Percentiles rank a stretch among this genome's conserved stretches.
phyloP scores from a whole-genome alignment of 2,797 vertebrate genomes.

The Pseudotriccus pelzelni region DNA sequence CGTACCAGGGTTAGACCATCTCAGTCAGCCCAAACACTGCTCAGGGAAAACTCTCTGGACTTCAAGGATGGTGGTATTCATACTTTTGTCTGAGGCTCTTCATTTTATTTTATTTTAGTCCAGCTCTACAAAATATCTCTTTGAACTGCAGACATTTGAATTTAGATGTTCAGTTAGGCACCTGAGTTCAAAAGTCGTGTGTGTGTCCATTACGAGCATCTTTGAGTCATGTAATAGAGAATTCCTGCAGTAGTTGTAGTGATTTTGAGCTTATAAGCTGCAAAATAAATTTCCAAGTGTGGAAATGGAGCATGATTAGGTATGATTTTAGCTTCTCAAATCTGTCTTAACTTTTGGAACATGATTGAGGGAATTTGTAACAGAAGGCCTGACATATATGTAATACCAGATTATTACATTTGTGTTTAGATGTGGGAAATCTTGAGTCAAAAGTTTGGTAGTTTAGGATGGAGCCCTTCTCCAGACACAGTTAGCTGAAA shows the following conservation, averaged over 20 bases:
- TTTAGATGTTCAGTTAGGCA: neutral
- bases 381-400: neutral
- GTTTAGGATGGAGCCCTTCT: neutral
- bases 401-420: neutral
- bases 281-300: neutral
- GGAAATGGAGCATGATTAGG: neutral
- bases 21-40: neutral
- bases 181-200: neutral
- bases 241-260: neutral
- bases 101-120: neutral
- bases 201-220: rapidly evolving
- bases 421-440: neutral
- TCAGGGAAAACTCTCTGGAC: neutral
- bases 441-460: neutral
- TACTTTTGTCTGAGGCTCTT: rapidly evolving
- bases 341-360: neutral
- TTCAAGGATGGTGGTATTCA: neutral
- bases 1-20: neutral
- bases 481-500: neutral
- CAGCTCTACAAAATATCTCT: neutral
- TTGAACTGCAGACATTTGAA: neutral
- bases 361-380: neutral
- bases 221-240: neutral
- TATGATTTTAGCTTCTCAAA: neutral
- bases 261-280: neutral